These are phyloP conservation scores for Oreochromis mossambicus DNA, from an alignment of 2,797 vertebrate species.

Conservation along the genomic window DNA sequence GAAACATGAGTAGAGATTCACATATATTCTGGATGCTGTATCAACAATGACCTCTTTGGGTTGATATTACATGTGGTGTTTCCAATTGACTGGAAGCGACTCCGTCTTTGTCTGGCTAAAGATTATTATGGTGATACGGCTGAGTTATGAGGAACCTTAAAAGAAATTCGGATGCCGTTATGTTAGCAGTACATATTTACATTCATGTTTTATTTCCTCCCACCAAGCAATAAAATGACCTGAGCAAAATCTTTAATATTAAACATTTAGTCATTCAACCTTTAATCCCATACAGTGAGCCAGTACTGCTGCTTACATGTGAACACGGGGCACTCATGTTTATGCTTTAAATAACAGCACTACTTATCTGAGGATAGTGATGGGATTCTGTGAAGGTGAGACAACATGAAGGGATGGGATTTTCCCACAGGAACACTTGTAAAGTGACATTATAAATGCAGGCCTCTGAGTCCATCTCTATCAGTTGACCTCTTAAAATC, in stretches of 20 bases:
- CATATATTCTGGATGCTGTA: background rate
- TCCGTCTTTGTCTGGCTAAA: background rate
- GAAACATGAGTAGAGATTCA: background rate
- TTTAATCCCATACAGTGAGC: background rate
- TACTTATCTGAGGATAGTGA: background rate
- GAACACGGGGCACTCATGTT: background rate
- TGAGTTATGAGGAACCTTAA: background rate
- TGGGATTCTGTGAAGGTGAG: conserved; percentile 1
- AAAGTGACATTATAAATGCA: background rate
- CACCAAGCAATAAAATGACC: conserved; percentile 25
- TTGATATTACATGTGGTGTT: background rate
- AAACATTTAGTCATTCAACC: background rate
- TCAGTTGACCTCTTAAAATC: background rate
- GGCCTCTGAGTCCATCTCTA: background rate
- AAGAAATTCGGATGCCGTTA: background rate
- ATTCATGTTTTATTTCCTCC: conserved; percentile 53
- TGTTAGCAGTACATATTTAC: conserved; percentile 63
- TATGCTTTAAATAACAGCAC: background rate
- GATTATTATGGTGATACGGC: background rate
- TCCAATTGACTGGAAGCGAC: background rate
- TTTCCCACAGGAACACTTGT: background rate
- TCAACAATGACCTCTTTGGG: background rate
- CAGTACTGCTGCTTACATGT: background rate
- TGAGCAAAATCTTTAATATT: conserved; percentile 20
- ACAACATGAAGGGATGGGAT: conserved; percentile 3